Evolutionary conservation across 2,113 vertebrate genomes (phyloP).

Genomic region (Sorex araneus): DNA sequence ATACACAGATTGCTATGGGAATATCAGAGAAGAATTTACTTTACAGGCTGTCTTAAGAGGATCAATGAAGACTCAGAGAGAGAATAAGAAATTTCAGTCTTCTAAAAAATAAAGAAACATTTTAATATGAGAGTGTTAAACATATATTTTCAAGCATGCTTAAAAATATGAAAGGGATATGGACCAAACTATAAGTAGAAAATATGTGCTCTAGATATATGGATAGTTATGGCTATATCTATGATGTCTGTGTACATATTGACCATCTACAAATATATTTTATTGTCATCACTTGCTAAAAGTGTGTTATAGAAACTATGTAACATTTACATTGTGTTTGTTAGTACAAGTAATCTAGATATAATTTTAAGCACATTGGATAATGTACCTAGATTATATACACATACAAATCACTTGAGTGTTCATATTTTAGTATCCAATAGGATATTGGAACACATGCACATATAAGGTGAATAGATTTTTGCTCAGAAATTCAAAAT

Average conservation of each 20-base stretch:
- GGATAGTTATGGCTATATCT: neutral
- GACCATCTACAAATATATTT: neutral
- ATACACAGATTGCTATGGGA: neutral
- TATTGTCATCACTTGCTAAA: neutral
- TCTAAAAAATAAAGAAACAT: no score
- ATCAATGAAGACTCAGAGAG: neutral
- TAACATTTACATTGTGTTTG: no score
- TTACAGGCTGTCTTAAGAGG: neutral
- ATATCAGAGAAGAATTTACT: neutral
- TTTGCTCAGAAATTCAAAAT: no score
- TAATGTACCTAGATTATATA: neutral
- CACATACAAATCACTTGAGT: no score
- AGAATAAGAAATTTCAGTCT: neutral
- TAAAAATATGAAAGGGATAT: neutral
- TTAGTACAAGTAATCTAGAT: neutral
- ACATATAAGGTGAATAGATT: no score
- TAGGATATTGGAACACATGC: no score
- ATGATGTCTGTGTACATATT: neutral
- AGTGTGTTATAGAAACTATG: neutral
- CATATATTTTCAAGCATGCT: neutral
- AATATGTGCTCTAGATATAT: neutral
- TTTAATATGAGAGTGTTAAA: no score
- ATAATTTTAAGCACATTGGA: neutral
- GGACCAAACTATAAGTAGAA: neutral
- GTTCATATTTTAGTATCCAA: no score